A percentile compares a stretch with the other conserved stretches of the same genome.
phyloP scores from a whole-genome alignment of 2,113 vertebrate species.

The Nerophis ophidion region DNA sequence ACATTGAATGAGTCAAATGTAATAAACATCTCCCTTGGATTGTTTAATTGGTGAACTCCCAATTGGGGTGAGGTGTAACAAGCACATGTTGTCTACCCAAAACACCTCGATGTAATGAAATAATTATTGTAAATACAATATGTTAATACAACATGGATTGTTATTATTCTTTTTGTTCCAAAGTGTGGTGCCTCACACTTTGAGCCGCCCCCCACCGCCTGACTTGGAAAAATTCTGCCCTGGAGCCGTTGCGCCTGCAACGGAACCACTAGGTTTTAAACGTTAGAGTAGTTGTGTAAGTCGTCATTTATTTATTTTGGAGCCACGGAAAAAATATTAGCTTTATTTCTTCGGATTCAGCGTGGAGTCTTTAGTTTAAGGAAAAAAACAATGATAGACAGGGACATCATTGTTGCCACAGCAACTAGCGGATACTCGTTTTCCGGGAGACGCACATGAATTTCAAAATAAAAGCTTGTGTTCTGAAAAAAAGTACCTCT shows the following conservation, averaged over 20 bases:
- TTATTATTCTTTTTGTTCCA: too few relatives aligned
- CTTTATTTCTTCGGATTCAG: slow-evolving; percentile 28
- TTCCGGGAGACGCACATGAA: slow-evolving; percentile 24
- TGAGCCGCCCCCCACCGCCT: neutral
- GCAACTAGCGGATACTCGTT: slow-evolving; percentile 37
- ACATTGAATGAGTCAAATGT: too few relatives aligned
- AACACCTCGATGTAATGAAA: too few relatives aligned
- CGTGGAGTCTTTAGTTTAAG: slow-evolving; percentile 30
- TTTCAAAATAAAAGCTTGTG: slow-evolving; percentile 31
- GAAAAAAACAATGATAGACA: slow-evolving; percentile 45
- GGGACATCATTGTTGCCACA: slow-evolving; percentile 61
- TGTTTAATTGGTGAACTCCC: too few relatives aligned
- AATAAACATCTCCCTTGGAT: too few relatives aligned
- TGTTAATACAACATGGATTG: too few relatives aligned
- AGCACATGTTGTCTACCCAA: too few relatives aligned
- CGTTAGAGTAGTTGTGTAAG: neutral
- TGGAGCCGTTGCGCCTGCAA: slow-evolving; percentile 8
- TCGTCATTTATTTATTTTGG: neutral
- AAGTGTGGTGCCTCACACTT: slow-evolving; percentile 16
- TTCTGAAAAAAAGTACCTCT: too few relatives aligned
- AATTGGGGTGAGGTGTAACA: too few relatives aligned
- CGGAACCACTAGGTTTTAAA: neutral
- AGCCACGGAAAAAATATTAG: slow-evolving; percentile 14
- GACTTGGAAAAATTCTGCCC: slow-evolving; percentile 2
- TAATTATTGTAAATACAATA: too few relatives aligned